Evolutionary conservation across 2,113 vertebrate species (phyloP).

Genomic region (Climacteris rufus): DNA sequence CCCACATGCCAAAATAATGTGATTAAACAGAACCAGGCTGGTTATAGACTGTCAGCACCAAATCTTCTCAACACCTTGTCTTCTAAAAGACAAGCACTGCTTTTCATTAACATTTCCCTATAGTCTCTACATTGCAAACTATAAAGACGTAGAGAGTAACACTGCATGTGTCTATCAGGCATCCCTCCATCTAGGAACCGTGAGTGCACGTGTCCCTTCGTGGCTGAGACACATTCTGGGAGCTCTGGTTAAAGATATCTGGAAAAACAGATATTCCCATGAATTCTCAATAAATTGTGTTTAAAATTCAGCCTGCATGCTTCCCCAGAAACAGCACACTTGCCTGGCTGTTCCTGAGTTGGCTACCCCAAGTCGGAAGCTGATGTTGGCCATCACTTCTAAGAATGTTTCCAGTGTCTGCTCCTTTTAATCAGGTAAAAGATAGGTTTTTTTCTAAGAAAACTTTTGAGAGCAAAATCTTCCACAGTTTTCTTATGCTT

Average conservation of each 20-base stretch:
- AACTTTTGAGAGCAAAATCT: background rate
- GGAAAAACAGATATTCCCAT: background rate
- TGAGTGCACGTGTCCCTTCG: rapidly evolving
- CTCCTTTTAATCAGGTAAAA: background rate
- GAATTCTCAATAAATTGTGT: background rate
- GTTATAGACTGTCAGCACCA: background rate
- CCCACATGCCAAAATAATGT: background rate
- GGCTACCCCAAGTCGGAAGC: background rate
- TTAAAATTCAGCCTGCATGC: background rate
- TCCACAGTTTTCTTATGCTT: background rate
- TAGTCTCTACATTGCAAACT: background rate
- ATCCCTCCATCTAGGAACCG: rapidly evolving
- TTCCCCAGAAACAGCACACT: background rate
- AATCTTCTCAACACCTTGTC: background rate
- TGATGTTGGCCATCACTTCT: background rate
- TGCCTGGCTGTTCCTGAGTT: background rate
- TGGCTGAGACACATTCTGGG: background rate
- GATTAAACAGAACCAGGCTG: background rate
- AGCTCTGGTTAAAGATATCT: background rate
- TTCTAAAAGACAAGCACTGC: background rate
- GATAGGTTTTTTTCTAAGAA: background rate
- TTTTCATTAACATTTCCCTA: background rate
- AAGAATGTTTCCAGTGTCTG: background rate
- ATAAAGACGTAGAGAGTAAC: background rate
- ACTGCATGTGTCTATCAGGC: background rate